These are phyloP conservation scores for Chaetorhynchus papuensis DNA, from an alignment of 2,113 vertebrate species.

Conservation along the genomic window DNA sequence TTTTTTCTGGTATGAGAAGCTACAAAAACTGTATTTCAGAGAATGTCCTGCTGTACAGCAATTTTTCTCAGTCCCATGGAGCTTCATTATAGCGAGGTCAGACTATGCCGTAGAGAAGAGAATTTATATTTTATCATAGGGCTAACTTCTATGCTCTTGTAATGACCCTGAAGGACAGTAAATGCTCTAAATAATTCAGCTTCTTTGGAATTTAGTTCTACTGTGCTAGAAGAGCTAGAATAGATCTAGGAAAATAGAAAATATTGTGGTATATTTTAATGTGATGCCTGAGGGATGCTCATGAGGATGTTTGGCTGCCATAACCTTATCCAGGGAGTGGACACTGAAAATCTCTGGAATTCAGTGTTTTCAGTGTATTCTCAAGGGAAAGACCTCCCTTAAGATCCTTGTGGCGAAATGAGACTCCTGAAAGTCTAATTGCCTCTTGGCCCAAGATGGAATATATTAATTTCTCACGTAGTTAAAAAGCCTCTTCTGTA, in stretches of 20 bases:
- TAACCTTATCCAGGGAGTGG: not conserved
- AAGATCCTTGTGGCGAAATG: not conserved
- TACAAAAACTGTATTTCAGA: not conserved
- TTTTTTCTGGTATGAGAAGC: not conserved
- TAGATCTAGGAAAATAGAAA: not conserved
- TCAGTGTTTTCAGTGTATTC: not conserved
- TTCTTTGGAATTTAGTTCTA: not conserved
- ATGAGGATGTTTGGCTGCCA: not conserved
- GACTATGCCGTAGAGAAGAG: not conserved
- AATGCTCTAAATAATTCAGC: conserved; percentile 20
- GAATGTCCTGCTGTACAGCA: not conserved
- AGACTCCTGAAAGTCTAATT: not conserved
- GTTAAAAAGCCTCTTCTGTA: not conserved
- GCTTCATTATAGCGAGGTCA: conserved; percentile 35
- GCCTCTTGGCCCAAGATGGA: not conserved
- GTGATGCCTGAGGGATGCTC: not conserved
- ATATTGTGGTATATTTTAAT: not conserved
- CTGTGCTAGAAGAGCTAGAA: not conserved
- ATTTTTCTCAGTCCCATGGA: conserved; percentile 30
- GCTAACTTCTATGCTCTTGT: not conserved
- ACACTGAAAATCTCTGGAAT: not conserved
- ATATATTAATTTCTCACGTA: not conserved
- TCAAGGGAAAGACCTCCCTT: not conserved
- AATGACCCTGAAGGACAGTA: conserved; percentile 26
- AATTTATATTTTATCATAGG: conserved; percentile 32